phyloP scores from a whole-genome alignment of 2,797 vertebrate species.

The Percopsis omiscomaycus region DNA sequence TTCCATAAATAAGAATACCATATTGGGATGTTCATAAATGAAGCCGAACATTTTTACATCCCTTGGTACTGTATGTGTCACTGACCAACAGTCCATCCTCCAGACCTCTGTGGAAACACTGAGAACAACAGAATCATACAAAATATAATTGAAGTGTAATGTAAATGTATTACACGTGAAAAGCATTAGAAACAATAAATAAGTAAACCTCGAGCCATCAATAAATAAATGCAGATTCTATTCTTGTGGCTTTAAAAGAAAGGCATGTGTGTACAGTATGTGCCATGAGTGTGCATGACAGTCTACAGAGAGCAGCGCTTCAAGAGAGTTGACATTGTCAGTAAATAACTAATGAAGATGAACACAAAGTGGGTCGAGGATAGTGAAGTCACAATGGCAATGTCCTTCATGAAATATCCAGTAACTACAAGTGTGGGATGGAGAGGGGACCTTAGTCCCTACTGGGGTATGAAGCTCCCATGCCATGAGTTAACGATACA shows the following conservation, averaged over 20 bases:
- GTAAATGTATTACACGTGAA: neutral
- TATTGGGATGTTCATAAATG: too few relatives aligned
- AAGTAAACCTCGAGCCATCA: conserved; percentile 23
- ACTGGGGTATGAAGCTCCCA: conserved; percentile 20
- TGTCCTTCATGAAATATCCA: conserved; percentile 72
- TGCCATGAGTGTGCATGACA: conserved; percentile 1
- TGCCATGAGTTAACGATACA: conserved; percentile 11
- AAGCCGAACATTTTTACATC: too few relatives aligned
- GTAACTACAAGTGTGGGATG: conserved; percentile 46
- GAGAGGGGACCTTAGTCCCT: conserved; percentile 24
- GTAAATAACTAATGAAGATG: conserved; percentile 71
- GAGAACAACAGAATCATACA: neutral
- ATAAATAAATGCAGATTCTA: conserved; percentile 50
- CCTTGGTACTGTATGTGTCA: too few relatives aligned
- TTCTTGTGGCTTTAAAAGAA: conserved; percentile 36
- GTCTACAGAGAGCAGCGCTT: conserved; percentile 17
- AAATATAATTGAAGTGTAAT: neutral
- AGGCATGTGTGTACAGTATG: neutral
- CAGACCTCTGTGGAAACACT: neutral
- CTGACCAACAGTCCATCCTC: neutral
- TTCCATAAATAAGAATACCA: too few relatives aligned
- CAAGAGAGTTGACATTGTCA: conserved; percentile 42
- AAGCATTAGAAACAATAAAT: conserved; percentile 12
- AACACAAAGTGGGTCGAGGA: conserved; percentile 56
- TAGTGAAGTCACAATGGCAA: conserved; percentile 42